Evolutionary conservation across 2,888 invertebrate species (phyloP), one percentile per base, ranked within the genome.

Genomic region (Branchipolynoe longqiensis): DNA sequence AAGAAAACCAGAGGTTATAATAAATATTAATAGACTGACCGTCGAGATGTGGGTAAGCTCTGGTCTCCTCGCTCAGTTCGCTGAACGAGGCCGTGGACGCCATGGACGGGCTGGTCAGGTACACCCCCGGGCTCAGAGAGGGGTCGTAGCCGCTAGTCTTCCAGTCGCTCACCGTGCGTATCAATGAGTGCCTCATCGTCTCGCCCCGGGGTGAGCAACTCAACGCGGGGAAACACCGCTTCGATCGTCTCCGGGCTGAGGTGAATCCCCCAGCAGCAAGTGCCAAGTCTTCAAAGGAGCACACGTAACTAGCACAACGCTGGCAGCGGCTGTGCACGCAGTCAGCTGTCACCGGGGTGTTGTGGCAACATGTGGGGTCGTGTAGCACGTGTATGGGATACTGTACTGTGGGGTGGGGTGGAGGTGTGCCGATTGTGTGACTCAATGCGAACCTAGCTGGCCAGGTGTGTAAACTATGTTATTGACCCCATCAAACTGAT

Each of bases 121-220:
- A n/a, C n/a, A n/a, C n/a, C n/a, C n/a, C n/a, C n/a, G n/a, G n/a
- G n/a, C n/a, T n/a, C n/a, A n/a, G 12, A 38, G 69, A 38, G 69
- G 4, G 4, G 33, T 8, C 14, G 69, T 69, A 69, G 38, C 22
- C 8, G 22, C 36, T 38, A 8, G 8, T 12, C 69, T 69, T 31
- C 69, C 69, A 14, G 14, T 38, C 69, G 38, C 69, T 69, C 1
- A 69, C n/a, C 22, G 69, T 69, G 0, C 2, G 33, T 31, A 69
- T 69, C 36, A 69, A 25, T 69, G 69, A 69, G 36, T 69, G 69
- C 69, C 38, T 69, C 69, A 69, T 69, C 36, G 22, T 69, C 14
- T 14, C 58, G 22, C 8, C 18, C 36, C n/a, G 69, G 2, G 18
- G 25, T 38, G 22, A 38, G 36, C 33, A 18, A n/a, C 33, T 22